Evolutionary conservation across 2,797 vertebrate species (phyloP).

Genomic region (Cynodonichthys magdalenae): DNA sequence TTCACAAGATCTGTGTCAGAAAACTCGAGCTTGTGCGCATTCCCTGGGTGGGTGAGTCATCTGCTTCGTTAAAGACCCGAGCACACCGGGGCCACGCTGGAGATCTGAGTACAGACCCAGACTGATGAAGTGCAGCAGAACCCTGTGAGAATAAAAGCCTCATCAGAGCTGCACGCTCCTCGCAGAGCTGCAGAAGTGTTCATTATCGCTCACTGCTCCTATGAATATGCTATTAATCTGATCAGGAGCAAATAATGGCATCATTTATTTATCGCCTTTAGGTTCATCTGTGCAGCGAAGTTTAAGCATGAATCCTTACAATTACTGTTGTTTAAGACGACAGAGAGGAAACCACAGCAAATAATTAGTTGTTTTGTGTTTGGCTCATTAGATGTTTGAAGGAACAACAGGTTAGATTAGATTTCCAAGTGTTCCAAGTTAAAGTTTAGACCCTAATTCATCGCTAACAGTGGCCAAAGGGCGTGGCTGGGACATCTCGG

Average conservation of each 20-base stretch:
- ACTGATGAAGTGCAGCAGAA: slow-evolving; percentile 20
- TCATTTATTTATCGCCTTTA: not conserved
- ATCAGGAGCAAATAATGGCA: not conserved
- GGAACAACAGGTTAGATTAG: too few species aligned
- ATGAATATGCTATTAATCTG: slow-evolving; percentile 3
- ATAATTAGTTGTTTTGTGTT: too few species aligned
- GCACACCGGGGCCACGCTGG: slow-evolving; percentile 24
- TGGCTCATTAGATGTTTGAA: too few species aligned
- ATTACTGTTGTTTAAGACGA: too few species aligned
- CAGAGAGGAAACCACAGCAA: too few species aligned
- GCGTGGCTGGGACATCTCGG: too few species aligned
- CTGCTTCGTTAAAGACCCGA: slow-evolving; percentile 38
- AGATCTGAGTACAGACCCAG: slow-evolving; percentile 17
- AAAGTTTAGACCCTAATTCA: too few species aligned
- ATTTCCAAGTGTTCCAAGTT: too few species aligned
- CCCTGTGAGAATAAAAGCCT: slow-evolving; percentile 1
- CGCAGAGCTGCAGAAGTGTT: not conserved
- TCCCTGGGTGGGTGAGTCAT: slow-evolving; percentile 49
- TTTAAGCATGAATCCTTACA: not conserved
- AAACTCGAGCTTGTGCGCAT: slow-evolving; percentile 8
- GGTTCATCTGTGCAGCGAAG: not conserved
- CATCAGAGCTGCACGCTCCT: slow-evolving; percentile 2
- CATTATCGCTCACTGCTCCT: slow-evolving; percentile 17
- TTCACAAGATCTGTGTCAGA: slow-evolving; percentile 7
- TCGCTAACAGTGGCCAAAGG: too few species aligned